Base-by-base conservation (phyloP, 2,113 vertebrate species). In the Thalassoma bifasciatum region DNA sequence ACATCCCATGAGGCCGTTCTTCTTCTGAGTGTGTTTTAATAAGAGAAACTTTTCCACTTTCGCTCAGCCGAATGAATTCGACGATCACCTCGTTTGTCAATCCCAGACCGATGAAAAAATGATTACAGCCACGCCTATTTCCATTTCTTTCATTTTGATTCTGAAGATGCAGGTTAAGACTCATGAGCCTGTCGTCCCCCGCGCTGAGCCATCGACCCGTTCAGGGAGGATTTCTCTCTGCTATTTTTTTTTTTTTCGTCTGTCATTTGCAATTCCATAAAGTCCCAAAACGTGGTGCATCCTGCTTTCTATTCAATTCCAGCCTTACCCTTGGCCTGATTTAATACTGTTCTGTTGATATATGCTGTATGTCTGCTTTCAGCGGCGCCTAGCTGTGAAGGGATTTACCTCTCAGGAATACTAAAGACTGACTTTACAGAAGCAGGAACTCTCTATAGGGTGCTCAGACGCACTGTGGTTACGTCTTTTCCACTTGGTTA, bases 261-360 rank as follows among this genome's bases (percentile, higher is more conserved):
- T 72, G 54, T 75, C 77, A 72, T 83, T 84, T 83, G 79, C 62
- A 79, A 86, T 82, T 84, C 75, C 75, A 72, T 51, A 63, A 75
- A 80, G 65, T 81, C 81, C 72, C 70, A 54, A 78, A 84, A 72
- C 38, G 54, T 51, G 51, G 56, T 36, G 42, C 79, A 73, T 75
- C 75, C 84, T 82, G 69, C 73, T 86, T 88, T 85, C 81, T 58
- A 79, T 89, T 88, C 78, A 72, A 61, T 85, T 84, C 85, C 59
- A 46, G 34, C 66, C 69, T 78, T 87, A 83, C 86, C 85, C 86
- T 90, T 86, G 90, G 79, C 79, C 88, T 78, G 85, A 73, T 91
- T 89, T 85, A 78, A 86, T 82, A 74, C 74, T 19, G 69, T 71
- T 73, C 74, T 81, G 82, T 79, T 91, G 82, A 88, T 86, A 66